Evolutionary conservation across 2,797 vertebrate genomes (phyloP).

Genomic region (Oreonectes daqikongensis): DNA sequence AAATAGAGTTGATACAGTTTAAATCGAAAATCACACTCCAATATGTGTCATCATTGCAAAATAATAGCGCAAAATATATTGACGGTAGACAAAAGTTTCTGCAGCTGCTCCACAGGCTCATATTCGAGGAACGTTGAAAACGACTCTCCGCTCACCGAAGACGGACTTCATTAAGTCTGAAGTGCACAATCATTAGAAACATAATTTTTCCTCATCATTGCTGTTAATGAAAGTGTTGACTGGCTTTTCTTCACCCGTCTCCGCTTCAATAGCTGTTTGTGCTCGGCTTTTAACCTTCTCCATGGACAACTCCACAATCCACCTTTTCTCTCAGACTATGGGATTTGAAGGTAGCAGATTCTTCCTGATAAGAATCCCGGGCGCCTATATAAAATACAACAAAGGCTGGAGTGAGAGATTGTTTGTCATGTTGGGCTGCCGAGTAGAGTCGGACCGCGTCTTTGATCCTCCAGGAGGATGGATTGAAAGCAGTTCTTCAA

Average conservation of each 20-base stretch:
- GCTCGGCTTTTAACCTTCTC: conserved; percentile 50
- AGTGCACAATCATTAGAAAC: conserved; percentile 55
- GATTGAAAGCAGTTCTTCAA: neutral
- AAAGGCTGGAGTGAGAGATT: conserved; percentile 14
- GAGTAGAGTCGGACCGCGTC: neutral
- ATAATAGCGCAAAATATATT: no score
- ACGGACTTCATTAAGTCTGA: conserved; percentile 53
- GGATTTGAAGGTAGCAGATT: conserved; percentile 14
- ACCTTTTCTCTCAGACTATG: conserved; percentile 8
- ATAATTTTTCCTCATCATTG: conserved; percentile 52
- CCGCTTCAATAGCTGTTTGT: conserved; percentile 25
- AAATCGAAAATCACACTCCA: no score
- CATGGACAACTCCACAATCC: conserved; percentile 14
- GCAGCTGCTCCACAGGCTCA: no score
- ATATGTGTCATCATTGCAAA: no score
- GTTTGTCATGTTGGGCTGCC: conserved; percentile 6
- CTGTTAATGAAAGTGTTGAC: conserved; percentile 54
- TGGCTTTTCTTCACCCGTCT: conserved; percentile 32
- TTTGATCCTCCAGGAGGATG: conserved; percentile 20
- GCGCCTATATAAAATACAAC: conserved; percentile 14
- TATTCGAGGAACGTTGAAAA: no score
- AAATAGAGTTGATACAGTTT: no score
- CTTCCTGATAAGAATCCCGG: conserved; percentile 21
- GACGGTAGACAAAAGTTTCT: no score
- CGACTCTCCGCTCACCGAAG: neutral